A percentile compares a stretch with the other conserved stretches of the same genome.
These are phyloP conservation scores for Agonopterix alstromeriana DNA, from an alignment of 2,888 invertebrate genomes.

Conservation along the genomic window DNA sequence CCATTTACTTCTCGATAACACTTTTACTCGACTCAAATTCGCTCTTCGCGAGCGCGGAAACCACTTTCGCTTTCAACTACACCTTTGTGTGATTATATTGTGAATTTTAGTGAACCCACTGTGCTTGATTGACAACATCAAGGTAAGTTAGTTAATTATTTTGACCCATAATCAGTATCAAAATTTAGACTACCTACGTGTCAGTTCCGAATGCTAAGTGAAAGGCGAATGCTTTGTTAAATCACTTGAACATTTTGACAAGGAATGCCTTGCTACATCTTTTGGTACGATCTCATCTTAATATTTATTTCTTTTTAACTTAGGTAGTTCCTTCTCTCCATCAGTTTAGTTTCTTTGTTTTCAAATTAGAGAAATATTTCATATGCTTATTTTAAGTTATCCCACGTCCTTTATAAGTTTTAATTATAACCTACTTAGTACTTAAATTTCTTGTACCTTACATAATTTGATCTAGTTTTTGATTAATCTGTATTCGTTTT, in stretches of 20 bases:
- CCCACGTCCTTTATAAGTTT: too few relatives aligned
- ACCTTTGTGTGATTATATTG: constrained; percentile 43
- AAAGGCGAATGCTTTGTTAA: constrained; percentile 70
- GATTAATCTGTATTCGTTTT: too few relatives aligned
- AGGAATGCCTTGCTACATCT: neutral
- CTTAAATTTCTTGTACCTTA: too few relatives aligned
- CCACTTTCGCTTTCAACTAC: constrained; percentile 47
- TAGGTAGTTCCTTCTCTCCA: too few relatives aligned
- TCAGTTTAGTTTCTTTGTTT: too few relatives aligned
- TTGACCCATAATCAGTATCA: constrained; percentile 29
- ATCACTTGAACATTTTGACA: constrained; percentile 37
- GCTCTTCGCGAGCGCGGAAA: constrained; percentile 11
- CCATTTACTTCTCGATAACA: constrained; percentile 19
- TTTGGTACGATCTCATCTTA: too few relatives aligned
- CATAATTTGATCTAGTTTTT: too few relatives aligned
- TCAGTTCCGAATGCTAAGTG: constrained; percentile 67
- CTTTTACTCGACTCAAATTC: constrained; percentile 32
- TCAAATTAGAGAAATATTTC: too few relatives aligned
- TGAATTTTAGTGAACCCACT: constrained; percentile 44
- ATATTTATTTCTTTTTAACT: too few relatives aligned
- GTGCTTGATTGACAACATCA: constrained; percentile 32
- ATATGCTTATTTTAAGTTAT: too few relatives aligned
- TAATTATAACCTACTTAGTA: too few relatives aligned
- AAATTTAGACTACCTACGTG: constrained; percentile 67
- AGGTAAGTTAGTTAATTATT: constrained; percentile 49